A percentile compares a stretch with the other conserved stretches of the same genome.
phyloP scores from a whole-genome alignment of 2,113 vertebrate species.

The Charadrius vociferus region DNA sequence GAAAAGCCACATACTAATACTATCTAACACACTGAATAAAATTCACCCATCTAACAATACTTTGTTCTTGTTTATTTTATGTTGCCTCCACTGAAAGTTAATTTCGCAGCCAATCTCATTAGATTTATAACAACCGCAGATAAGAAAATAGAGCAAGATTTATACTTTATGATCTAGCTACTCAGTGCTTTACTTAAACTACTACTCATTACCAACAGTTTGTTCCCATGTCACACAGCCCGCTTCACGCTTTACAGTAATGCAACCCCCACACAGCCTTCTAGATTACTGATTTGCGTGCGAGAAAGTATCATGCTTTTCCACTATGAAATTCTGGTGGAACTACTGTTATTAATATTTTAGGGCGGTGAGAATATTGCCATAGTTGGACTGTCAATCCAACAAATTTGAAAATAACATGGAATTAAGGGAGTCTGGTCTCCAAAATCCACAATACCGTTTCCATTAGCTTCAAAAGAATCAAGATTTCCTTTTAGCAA shows the following conservation, averaged over 20 bases:
- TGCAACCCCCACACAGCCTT: not conserved
- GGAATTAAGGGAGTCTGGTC: not conserved
- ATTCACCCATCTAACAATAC: slow-evolving; percentile 51
- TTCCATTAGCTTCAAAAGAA: not conserved
- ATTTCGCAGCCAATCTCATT: slow-evolving; percentile 64
- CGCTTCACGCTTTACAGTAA: not conserved
- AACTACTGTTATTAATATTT: not conserved
- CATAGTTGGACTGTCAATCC: not conserved
- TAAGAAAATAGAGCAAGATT: slow-evolving; percentile 34
- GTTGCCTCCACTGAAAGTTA: slow-evolving; percentile 58
- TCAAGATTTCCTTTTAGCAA: not conserved
- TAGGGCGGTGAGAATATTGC: not conserved
- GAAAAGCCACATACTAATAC: slow-evolving; percentile 31
- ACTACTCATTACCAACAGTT: not conserved
- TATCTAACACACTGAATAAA: slow-evolving; percentile 42
- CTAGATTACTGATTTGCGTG: not conserved
- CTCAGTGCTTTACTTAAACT: not conserved
- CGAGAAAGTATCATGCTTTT: not conserved
- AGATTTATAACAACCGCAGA: slow-evolving; percentile 36
- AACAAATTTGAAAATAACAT: not conserved
- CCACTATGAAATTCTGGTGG: not conserved
- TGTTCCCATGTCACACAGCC: not conserved
- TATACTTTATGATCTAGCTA: not conserved
- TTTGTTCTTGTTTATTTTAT: slow-evolving; percentile 68
- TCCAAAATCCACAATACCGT: not conserved